Conservation (phyloP, 2,888 invertebrate species). For the Sphinx pinastri region DNA sequence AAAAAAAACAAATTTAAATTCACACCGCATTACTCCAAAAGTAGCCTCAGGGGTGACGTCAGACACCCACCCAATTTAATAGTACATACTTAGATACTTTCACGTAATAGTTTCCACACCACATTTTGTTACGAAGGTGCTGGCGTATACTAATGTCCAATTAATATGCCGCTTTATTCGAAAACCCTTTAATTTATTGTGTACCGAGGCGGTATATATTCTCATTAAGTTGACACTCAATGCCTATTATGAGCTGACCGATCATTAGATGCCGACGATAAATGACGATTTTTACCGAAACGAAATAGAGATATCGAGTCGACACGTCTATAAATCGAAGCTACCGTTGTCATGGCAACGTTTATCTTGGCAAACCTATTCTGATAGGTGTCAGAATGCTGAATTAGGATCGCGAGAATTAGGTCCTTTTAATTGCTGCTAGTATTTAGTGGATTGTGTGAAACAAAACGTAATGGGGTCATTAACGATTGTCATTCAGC, state of each 20-base stretch:
- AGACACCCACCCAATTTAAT: constrained; percentile 67
- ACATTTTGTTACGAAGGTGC: constrained; percentile 62
- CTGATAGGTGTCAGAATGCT: constrained; percentile 59
- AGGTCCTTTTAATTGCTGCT: constrained; percentile 60
- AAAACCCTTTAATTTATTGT: constrained; percentile 75
- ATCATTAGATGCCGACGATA: constrained; percentile 76
- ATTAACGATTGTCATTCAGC: constrained; percentile 62
- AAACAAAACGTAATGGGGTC: constrained; percentile 69
- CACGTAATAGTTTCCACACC: constrained; percentile 53
- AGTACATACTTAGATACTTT: constrained; percentile 58
- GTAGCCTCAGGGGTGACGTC: constrained; percentile 49
- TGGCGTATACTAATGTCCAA: constrained; percentile 77
- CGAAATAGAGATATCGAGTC: constrained; percentile 70
- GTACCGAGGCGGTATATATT: constrained; percentile 73
- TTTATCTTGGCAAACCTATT: constrained; percentile 50
- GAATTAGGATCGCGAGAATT: constrained; percentile 55
- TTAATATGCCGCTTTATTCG: constrained; percentile 79
- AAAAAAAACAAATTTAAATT: constrained; percentile 56
- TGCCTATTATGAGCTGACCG: constrained; percentile 73
- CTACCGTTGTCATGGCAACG: constrained; percentile 45
- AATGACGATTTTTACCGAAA: constrained; percentile 63
- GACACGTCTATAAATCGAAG: constrained; percentile 56
- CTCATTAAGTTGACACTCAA: constrained; percentile 80
- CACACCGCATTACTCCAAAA: constrained; percentile 51
- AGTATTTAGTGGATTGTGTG: constrained; percentile 66